A percentile compares a stretch with the other conserved stretches of the same genome.
Conservation (phyloP, 2,113 vertebrate genomes). For the Lipotes vexillifer region DNA sequence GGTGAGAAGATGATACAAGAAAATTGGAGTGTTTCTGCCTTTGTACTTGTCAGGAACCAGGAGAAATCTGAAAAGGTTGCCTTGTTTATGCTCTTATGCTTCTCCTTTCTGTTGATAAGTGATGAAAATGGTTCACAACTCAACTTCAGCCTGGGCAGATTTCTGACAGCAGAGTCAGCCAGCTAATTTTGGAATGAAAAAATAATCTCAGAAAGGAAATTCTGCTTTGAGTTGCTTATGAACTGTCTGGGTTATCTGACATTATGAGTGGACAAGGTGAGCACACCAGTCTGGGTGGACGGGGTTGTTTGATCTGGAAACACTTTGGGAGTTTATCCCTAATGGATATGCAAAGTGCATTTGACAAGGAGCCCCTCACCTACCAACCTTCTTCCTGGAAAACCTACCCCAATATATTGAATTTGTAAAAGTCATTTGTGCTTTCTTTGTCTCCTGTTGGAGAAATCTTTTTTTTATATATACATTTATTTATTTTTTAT, state of each 20-base stretch:
- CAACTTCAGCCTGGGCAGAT: not conserved
- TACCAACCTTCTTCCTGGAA: not conserved
- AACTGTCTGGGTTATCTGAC: not conserved
- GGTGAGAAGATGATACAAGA: not conserved
- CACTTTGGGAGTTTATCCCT: not conserved
- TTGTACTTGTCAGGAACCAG: not conserved
- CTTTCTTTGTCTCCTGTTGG: not conserved
- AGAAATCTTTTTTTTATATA: not conserved
- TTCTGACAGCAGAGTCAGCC: not conserved
- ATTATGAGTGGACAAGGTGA: not conserved
- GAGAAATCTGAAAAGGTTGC: not conserved
- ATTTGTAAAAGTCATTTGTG: not conserved
- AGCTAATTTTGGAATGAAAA: conserved; percentile 4
- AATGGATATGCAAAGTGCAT: not conserved
- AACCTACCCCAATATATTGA: not conserved
- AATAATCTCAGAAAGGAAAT: not conserved
- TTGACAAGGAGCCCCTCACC: not conserved
- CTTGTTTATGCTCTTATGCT: not conserved
- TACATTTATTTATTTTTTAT: too few relatives aligned
- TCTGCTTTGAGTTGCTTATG: not conserved
- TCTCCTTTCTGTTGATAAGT: conserved; percentile 11
- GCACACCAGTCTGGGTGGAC: not conserved
- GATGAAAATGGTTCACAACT: not conserved
- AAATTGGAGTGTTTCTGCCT: conserved; percentile 15
- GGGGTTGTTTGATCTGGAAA: not conserved